Conservation (phyloP, 2,888 invertebrate species). For the Tachystola acroxantha region DNA sequence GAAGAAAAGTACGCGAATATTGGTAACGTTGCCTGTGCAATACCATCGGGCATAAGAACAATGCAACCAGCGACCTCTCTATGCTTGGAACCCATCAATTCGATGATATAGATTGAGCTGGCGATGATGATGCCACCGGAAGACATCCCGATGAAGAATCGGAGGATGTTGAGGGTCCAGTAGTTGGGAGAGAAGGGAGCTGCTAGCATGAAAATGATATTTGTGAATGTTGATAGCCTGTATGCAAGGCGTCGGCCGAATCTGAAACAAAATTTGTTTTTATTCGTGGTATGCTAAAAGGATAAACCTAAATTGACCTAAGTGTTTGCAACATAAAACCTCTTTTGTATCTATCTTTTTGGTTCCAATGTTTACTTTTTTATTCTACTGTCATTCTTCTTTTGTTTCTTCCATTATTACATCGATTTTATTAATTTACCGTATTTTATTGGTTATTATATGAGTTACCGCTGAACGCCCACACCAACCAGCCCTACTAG, state of each 20-base stretch:
- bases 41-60: conserved; percentile 30
- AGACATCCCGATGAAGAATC: conserved; percentile 83
- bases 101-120: conserved; percentile 67
- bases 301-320: too few species aligned
- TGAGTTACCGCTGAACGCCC: too few species aligned
- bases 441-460: too few species aligned
- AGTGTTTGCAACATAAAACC: too few species aligned
- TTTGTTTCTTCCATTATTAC: too few species aligned
- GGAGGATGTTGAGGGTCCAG: conserved; percentile 72
- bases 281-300: not conserved
- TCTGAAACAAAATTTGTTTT: conserved; percentile 21
- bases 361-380: too few species aligned
- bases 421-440: too few species aligned
- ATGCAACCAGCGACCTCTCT: conserved; percentile 45
- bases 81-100: conserved; percentile 71
- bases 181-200: conserved; percentile 80
- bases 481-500: too few species aligned
- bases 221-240: conserved; percentile 80
- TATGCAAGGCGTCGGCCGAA: conserved; percentile 76
- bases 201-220: conserved; percentile 80
- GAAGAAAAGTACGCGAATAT: conserved; percentile 35
- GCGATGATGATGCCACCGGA: conserved; percentile 86
- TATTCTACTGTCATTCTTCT: too few species aligned
- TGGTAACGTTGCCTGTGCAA: conserved; percentile 28
- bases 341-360: too few species aligned